These are phyloP conservation scores for Pipra filicauda DNA, from an alignment of 2,113 vertebrate genomes.

Conservation along the genomic window DNA sequence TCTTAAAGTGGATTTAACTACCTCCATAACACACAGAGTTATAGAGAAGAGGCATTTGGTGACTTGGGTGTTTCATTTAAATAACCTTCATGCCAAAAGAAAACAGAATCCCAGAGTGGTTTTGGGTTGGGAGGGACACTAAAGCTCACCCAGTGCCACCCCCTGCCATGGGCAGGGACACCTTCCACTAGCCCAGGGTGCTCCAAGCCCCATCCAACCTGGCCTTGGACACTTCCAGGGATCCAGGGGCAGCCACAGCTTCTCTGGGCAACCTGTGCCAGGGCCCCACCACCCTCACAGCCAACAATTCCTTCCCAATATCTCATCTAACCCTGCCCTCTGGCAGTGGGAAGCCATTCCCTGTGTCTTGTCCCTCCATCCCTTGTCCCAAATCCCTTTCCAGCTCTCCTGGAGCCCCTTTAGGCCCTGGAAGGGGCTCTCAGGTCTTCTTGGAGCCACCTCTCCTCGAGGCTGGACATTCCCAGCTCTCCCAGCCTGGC, in stretches of 20 bases:
- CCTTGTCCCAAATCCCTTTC: not conserved
- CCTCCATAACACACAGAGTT: too few species aligned
- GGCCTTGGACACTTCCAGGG: not conserved
- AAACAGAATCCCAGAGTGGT: not conserved
- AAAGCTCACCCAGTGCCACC: not conserved
- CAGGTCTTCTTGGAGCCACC: not conserved
- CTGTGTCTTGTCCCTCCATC: not conserved
- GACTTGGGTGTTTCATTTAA: not conserved
- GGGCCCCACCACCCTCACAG: not conserved
- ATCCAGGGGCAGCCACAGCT: not conserved
- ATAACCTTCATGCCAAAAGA: not conserved
- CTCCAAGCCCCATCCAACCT: fast-evolving
- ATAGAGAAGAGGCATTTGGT: not conserved
- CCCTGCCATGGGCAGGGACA: not conserved
- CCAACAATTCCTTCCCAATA: not conserved
- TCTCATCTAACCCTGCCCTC: not conserved
- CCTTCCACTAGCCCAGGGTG: fast-evolving
- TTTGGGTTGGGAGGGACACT: not conserved
- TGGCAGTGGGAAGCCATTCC: not conserved
- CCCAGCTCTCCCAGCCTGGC: not conserved
- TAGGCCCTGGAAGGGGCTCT: fast-evolving
- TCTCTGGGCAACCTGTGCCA: not conserved
- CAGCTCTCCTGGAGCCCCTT: not conserved
- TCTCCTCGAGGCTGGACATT: not conserved
- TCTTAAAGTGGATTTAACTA: not conserved